Evolutionary conservation across 2,888 invertebrate genomes (phyloP).

Genomic region (Eulithis prunata): DNA sequence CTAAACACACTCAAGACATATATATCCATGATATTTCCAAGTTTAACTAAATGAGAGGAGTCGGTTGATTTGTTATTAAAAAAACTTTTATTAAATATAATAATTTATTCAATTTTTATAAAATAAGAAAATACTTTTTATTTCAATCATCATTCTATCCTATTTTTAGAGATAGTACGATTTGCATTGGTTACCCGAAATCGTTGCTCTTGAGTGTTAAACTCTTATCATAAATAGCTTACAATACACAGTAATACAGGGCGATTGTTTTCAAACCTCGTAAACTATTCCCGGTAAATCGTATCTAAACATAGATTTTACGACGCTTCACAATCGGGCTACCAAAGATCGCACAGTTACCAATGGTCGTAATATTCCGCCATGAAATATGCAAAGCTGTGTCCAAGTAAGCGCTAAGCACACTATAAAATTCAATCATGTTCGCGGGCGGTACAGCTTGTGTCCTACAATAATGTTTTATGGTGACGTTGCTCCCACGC

Average conservation of each 20-base stretch:
- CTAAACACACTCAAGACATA: too few species aligned
- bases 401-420: conserved; percentile 56
- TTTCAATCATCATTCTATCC: too few species aligned
- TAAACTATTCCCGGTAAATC: conserved; percentile 24
- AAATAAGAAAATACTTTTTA: too few species aligned
- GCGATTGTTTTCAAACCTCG: conserved; percentile 27
- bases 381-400: conserved; percentile 48
- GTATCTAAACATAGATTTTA: conserved; percentile 29
- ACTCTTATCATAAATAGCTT: not conserved
- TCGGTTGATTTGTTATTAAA: too few species aligned
- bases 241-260: conserved; percentile 14
- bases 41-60: too few species aligned
- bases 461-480: conserved; percentile 71
- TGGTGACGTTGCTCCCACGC: conserved; percentile 79
- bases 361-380: conserved; percentile 44
- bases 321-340: conserved; percentile 29
- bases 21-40: too few species aligned
- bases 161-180: too few species aligned
- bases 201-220: too few species aligned
- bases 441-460: conserved; percentile 64
- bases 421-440: conserved; percentile 80
- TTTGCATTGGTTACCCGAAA: too few species aligned
- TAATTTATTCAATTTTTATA: too few species aligned
- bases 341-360: conserved; percentile 40
- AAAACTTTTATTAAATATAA: too few species aligned